These are phyloP conservation scores for Sarotherodon lohbergeri DNA, from an alignment of 2,113 vertebrate species.

Conservation along the genomic window DNA sequence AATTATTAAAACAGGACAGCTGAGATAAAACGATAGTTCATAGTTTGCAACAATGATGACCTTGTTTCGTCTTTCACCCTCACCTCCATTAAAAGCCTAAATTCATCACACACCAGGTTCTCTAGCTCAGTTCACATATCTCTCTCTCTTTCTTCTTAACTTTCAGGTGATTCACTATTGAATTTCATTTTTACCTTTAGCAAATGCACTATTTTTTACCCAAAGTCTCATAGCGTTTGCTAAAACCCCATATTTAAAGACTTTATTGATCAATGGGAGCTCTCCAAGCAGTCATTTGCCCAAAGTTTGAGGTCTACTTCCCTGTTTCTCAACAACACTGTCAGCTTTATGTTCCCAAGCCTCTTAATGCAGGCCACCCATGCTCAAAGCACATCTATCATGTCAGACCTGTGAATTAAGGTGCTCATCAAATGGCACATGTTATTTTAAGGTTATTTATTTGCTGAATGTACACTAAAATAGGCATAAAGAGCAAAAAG, in stretches of 20 bases:
- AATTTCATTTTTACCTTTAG: background rate
- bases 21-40: background rate
- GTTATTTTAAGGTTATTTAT: background rate
- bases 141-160: background rate
- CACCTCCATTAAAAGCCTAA: background rate
- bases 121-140: background rate
- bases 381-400: background rate
- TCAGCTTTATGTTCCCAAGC: background rate
- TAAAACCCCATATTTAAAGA: background rate
- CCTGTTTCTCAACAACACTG: background rate
- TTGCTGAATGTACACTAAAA: background rate
- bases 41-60: background rate
- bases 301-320: conserved; percentile 5
- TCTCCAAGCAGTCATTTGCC: background rate
- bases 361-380: background rate
- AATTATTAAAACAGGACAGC: background rate
- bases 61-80: background rate
- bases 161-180: background rate
- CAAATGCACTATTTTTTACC: background rate
- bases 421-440: background rate
- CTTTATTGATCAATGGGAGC: background rate
- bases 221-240: background rate
- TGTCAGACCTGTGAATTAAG: background rate
- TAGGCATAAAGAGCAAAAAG: background rate
- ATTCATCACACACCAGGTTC: background rate